Evolutionary conservation across 2,113 vertebrate species (phyloP), one percentile per base, ranked within the genome.

Genomic region (Syngnathus typhle): DNA sequence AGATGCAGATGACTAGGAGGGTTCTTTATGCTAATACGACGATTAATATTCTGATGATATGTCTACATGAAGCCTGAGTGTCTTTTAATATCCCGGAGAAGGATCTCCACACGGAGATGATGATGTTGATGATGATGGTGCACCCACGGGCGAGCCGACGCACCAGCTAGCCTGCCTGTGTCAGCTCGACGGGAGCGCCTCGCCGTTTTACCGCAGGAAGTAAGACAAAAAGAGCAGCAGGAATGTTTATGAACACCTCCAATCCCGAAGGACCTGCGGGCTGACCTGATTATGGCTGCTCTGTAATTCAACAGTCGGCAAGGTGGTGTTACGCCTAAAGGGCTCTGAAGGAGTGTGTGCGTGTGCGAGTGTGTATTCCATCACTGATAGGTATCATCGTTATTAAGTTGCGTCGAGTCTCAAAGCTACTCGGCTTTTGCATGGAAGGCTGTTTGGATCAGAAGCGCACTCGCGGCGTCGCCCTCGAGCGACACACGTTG

Each of bases 231-330:
- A 88, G 84, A 89, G 84, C 79, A 74, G 81, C 81, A 88, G 82
- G 87, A 86, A 90, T 91, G 89, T 91, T 91, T 88, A 88, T 88
- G 88, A 92, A 91, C 89, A 90, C 89, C 90, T 90, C 85, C 73
- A 73, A 84, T 89, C 86, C 82, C 85, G 1, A 23, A 89, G 84
- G 88, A 88, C 86, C 87, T 80, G 80, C 80, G 64, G 88, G 89
- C 84, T 91, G 90, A 89, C 90, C 90, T 92, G 90, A 92, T 92
- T 92, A 92, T 89, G 80, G 88, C 89, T 88, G 84, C 87, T 71
- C 83, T 91, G 85, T 89, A 90, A 92, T 91, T 89, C 87, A 87
- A 90, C 88, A 89, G 86, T 89, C 75, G 82, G 89, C 82, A 88
- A 90, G 89, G 86, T 88, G 87, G 82, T 84, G 84, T 84, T 81